A percentile compares a stretch with the other conserved stretches of the same genome.
Conservation (phyloP, 2,113 vertebrate genomes). For the Chrysemys picta region DNA sequence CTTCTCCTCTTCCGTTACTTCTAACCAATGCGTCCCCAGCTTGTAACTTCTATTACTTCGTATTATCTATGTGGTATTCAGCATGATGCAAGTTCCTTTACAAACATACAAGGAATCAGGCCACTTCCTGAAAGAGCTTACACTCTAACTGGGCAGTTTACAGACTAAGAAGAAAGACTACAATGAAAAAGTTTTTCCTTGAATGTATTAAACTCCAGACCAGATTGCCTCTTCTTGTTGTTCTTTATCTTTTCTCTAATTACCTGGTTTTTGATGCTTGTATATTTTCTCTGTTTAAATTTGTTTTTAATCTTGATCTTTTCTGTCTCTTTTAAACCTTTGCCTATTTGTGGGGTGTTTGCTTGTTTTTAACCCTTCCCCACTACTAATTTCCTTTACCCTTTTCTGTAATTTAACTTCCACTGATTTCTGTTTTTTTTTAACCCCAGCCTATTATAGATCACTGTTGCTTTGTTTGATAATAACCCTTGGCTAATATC, state of each 20-base stretch:
- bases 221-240: neutral
- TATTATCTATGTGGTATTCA: no score
- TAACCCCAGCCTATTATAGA: neutral
- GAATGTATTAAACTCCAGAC: neutral
- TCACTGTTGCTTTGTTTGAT: neutral
- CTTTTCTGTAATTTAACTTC: neutral
- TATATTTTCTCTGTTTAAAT: neutral
- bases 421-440: neutral
- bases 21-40: no score
- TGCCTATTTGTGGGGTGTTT: no score
- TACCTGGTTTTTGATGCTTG: neutral
- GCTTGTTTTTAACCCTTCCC: neutral
- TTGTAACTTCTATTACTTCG: no score
- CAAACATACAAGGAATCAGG: neutral
- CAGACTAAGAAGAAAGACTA: neutral
- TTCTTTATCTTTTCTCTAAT: neutral
- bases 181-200: neutral
- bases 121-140: neutral
- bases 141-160: neutral
- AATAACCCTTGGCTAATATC: conserved; percentile 25
- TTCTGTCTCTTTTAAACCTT: neutral
- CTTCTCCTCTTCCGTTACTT: no score
- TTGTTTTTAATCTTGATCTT: neutral
- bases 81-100: neutral
- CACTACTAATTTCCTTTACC: accelerated